Evolutionary conservation across 1,140 invertebrate species (phyloP).

Genomic region (Zelostemma sp.): DNA sequence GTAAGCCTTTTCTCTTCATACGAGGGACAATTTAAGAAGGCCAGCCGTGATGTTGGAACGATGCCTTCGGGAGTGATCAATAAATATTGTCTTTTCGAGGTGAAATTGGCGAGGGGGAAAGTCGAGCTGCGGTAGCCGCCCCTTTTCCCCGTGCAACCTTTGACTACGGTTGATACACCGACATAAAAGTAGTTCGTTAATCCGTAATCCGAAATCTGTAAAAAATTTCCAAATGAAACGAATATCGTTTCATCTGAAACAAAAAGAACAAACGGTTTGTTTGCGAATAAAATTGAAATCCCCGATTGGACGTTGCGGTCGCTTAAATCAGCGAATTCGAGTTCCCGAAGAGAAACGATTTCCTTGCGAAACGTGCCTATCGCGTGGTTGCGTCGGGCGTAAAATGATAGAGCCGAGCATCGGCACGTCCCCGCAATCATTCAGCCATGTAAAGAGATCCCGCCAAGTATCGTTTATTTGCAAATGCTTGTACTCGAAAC

Average conservation of each 20-base stretch:
- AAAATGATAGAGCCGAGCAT: constrained; percentile 28
- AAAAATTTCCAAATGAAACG: too few relatives aligned
- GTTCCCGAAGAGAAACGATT: constrained; percentile 21
- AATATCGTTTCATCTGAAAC: too few relatives aligned
- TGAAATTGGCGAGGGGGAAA: constrained; percentile 64
- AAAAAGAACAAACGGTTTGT: not conserved
- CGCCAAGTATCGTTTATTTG: constrained; percentile 13
- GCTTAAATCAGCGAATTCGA: constrained; percentile 25
- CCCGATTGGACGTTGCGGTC: not conserved
- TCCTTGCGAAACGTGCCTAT: constrained; percentile 24
- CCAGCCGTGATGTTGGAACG: constrained; percentile 52
- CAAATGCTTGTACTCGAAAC: not conserved
- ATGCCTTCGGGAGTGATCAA: constrained; percentile 68
- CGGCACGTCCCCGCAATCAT: constrained; percentile 29
- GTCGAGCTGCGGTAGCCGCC: constrained; percentile 69
- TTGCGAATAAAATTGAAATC: too few relatives aligned
- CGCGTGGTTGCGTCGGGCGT: constrained; percentile 23
- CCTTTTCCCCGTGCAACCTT: constrained; percentile 45
- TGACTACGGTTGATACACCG: too few relatives aligned
- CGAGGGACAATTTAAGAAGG: constrained; percentile 35
- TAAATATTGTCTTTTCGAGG: constrained; percentile 69
- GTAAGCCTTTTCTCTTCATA: constrained; percentile 39
- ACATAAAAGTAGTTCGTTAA: too few relatives aligned
- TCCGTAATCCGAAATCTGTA: too few relatives aligned
- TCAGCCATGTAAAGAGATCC: constrained; percentile 36